These are phyloP conservation scores for Prionailurus bengalensis DNA, from an alignment of 2,113 vertebrate genomes.

Conservation along the genomic window DNA sequence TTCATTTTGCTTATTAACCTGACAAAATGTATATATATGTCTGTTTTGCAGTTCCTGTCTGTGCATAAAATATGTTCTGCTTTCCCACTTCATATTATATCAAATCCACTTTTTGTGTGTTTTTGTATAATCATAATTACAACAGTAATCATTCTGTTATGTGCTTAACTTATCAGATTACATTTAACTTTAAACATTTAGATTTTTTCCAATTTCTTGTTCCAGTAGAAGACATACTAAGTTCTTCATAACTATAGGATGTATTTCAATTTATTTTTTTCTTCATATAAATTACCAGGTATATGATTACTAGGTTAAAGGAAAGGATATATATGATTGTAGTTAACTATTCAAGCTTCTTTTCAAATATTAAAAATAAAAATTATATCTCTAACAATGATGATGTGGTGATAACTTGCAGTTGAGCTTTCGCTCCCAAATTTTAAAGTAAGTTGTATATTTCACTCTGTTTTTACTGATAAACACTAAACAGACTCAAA, in stretches of 20 bases:
- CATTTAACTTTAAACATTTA: neutral
- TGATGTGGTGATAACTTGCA: neutral
- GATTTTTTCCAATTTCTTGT: neutral
- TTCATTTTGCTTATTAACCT: neutral
- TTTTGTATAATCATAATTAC: conserved; percentile 9
- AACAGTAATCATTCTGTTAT: neutral
- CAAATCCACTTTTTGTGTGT: neutral
- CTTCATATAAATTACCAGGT: neutral
- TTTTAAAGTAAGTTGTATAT: conserved; percentile 9
- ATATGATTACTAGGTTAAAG: neutral
- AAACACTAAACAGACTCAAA: neutral
- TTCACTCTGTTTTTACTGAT: neutral
- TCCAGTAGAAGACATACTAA: neutral
- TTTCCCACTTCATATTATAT: neutral
- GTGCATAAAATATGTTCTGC: neutral
- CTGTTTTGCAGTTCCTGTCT: neutral
- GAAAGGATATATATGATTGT: neutral
- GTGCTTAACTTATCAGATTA: neutral
- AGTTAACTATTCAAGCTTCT: neutral
- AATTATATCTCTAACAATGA: neutral
- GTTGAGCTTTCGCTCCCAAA: neutral
- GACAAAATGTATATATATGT: neutral
- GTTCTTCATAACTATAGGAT: neutral
- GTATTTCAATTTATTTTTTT: neutral
- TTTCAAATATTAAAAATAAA: neutral